Conservation (phyloP, 2,888 invertebrate species). For the Xestia rhomboidea region DNA sequence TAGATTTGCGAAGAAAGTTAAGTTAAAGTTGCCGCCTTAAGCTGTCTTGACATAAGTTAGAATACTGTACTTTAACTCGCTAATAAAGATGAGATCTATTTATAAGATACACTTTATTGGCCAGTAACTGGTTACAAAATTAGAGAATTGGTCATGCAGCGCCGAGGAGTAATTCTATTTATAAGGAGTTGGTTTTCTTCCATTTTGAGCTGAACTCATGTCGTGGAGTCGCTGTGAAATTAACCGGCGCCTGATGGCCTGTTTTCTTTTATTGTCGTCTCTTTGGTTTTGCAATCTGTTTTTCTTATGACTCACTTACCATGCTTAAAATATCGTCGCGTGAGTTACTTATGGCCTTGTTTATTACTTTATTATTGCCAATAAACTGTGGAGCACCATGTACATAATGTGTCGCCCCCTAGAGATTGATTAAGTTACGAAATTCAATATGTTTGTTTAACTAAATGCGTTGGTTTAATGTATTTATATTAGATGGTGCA, state of each 20-base stretch:
- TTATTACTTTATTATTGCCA: conserved; percentile 65
- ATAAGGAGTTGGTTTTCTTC: conserved; percentile 82
- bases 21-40: conserved; percentile 6
- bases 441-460: conserved; percentile 52
- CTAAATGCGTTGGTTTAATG: conserved; percentile 51
- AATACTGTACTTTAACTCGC: conserved; percentile 48
- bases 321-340: conserved; percentile 77
- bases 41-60: conserved; percentile 54
- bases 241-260: conserved; percentile 85
- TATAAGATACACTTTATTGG: conserved; percentile 66
- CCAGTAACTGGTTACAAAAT: conserved; percentile 78
- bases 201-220: conserved; percentile 81
- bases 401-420: conserved; percentile 20
- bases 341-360: conserved; percentile 65
- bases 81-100: conserved; percentile 68
- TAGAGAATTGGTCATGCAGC: conserved; percentile 87
- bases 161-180: conserved; percentile 81
- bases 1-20: too few species aligned
- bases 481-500: conserved; percentile 19
- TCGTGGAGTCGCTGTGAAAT: conserved; percentile 81
- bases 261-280: conserved; percentile 83
- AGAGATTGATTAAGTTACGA: conserved; percentile 46
- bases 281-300: conserved; percentile 79
- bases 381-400: conserved; percentile 43
- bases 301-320: conserved; percentile 86